A percentile compares a stretch with the other conserved stretches of the same genome.
These are phyloP conservation scores for Sinocyclocheilus rhinocerous DNA, from an alignment of 2,113 vertebrate species.

Conservation along the genomic window DNA sequence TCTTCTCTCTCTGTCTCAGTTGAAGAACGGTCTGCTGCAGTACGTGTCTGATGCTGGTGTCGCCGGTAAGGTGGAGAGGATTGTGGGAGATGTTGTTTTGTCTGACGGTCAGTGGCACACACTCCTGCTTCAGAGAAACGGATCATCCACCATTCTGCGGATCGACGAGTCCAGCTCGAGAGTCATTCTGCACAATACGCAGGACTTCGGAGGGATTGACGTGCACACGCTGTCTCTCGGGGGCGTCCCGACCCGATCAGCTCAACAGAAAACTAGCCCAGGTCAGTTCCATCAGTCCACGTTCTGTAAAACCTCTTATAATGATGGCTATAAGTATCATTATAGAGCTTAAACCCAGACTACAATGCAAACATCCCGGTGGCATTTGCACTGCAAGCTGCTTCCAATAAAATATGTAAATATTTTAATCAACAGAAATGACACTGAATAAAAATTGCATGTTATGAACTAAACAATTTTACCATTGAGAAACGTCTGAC, in stretches of 20 bases:
- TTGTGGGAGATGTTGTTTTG: slow-evolving; percentile 79
- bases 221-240: slow-evolving; percentile 93
- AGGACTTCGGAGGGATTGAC: slow-evolving; percentile 89
- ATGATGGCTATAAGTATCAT: not conserved
- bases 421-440: not conserved
- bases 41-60: slow-evolving; percentile 90
- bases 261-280: slow-evolving; percentile 79
- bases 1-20: slow-evolving; percentile 65
- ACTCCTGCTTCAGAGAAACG: slow-evolving; percentile 82
- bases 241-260: slow-evolving; percentile 81
- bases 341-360: not conserved
- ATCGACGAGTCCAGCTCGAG: slow-evolving; percentile 78
- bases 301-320: not conserved
- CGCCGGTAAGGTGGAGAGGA: slow-evolving; percentile 91
- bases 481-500: not conserved
- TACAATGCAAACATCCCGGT: not conserved
- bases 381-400: not conserved
- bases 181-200: slow-evolving; percentile 83
- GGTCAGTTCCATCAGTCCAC: slow-evolving; percentile 71
- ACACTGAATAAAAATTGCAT: not conserved
- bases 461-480: not conserved
- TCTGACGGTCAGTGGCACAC: slow-evolving; percentile 94
- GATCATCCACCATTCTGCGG: slow-evolving; percentile 78
- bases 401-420: not conserved
- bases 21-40: slow-evolving; percentile 90